Conservation (phyloP, 2,888 invertebrate species). For the Biston betularia region DNA sequence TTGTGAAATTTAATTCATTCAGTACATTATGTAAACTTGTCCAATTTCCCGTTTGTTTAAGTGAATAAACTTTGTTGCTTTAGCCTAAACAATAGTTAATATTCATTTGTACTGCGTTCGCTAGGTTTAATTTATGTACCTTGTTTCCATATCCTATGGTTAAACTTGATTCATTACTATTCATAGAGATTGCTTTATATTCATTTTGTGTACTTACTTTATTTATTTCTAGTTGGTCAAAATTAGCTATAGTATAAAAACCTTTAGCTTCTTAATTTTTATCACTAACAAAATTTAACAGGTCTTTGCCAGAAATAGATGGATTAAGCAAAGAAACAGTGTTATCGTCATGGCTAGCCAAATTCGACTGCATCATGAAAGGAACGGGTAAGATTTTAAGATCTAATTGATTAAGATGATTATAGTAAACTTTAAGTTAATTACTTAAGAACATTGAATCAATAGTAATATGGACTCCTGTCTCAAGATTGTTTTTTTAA, state of each 20-base stretch:
- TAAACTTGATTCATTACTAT: slow-evolving; percentile 12
- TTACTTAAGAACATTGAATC: slow-evolving; percentile 22
- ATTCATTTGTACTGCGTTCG: slow-evolving; percentile 17
- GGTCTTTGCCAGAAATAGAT: slow-evolving; percentile 99
- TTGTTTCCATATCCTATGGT: slow-evolving; percentile 13
- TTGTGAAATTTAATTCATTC: slow-evolving; percentile 8
- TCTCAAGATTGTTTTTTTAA: too few relatives aligned
- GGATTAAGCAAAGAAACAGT: slow-evolving; percentile 99
- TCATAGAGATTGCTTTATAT: slow-evolving; percentile 2
- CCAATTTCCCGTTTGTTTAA: slow-evolving; percentile 23
- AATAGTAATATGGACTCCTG: too few relatives aligned
- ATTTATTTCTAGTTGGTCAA: background rate
- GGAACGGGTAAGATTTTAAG: slow-evolving; percentile 86
- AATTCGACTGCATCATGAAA: slow-evolving; percentile 99
- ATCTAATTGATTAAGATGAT: background rate
- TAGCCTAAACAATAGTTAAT: slow-evolving; percentile 19
- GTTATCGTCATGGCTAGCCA: slow-evolving; percentile 99
- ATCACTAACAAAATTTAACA: slow-evolving; percentile 59
- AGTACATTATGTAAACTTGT: slow-evolving; percentile 22
- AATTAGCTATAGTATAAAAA: background rate
- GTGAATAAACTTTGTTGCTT: slow-evolving; percentile 25
- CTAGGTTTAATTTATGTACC: slow-evolving; percentile 5
- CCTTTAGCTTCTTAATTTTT: background rate
- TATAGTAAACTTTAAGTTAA: slow-evolving; percentile 3
- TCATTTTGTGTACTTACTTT: slow-evolving; percentile 1